Base-by-base conservation (phyloP, 2,113 vertebrate genomes). In the Grantiella picta region DNA sequence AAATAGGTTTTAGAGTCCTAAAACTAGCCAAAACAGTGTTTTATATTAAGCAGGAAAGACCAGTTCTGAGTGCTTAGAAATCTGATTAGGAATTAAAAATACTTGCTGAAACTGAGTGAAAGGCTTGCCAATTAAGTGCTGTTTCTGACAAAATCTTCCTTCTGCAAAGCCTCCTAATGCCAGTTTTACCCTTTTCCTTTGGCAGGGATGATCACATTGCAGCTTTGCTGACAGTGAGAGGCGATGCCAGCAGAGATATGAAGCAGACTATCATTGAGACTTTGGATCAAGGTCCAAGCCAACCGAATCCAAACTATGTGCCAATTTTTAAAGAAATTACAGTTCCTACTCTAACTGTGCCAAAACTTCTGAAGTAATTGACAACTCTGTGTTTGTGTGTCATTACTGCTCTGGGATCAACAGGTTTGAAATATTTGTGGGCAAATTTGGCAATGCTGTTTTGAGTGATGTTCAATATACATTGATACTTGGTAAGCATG, bases 241-340 rank as follows among this genome's bases (percentile, higher is more conserved):
- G 99, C 0, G 99, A 99, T 12, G 98, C 99, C 97, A 99, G 98
- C 97, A 98, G 99, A 59, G 99, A 99, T 35, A 99, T 99, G 99
- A 98, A 99, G 52, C 99, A 99, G 96, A 99, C 98, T 71, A 99
- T 99, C 96, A 99, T 99, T 8, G 99, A 99, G 86, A 99, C 98
- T 2, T 97, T 99, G 92, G 99, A 98, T 50, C 99, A 99, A 97
- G 99, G 99, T 80, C 95, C 98, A 0, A 97, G 98, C 25, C 98
- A 98, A 47, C 94, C 98, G 0, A 97, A 97, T 57, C 97, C 98
- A 29, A 97, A 97, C 92, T 97, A 98, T 0, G 98, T 98, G 96
- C 98, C 99, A 91, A 97, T 99, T 93, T 99, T 99, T 96, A 99
- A 96, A 96, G 99, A 99, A 92, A 99, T 99, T 83, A 87, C 97